A percentile compares a stretch with the other conserved stretches of the same genome.
phyloP scores from a whole-genome alignment of 2,113 vertebrate genomes.

The Limanda limanda region DNA sequence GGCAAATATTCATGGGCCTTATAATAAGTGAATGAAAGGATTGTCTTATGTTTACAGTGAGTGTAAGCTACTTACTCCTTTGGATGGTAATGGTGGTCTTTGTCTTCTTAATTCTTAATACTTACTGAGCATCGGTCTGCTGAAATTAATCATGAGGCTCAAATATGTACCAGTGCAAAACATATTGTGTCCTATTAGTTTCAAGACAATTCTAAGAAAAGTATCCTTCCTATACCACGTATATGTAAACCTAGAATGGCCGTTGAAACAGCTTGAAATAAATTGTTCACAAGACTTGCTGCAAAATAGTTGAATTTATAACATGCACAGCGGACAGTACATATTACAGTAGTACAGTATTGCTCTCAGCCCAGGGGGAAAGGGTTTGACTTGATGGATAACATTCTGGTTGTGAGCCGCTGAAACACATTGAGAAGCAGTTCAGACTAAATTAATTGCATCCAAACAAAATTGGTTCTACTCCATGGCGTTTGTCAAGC shows the following conservation, averaged over 20 bases:
- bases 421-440: neutral
- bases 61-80: conserved; percentile 7
- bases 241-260: too few species aligned
- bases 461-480: neutral
- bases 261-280: too few species aligned
- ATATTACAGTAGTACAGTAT: too few species aligned
- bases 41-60: conserved; percentile 33
- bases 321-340: too few species aligned
- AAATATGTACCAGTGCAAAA: neutral
- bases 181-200: neutral
- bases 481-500: neutral
- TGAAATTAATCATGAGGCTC: conserved; percentile 8
- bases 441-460: neutral
- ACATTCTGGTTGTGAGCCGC: conserved; percentile 5
- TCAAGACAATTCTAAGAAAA: neutral
- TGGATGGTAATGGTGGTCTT: neutral
- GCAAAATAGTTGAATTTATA: too few species aligned
- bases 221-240: neutral
- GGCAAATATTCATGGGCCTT: conserved; percentile 52
- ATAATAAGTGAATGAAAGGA: conserved; percentile 37
- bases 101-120: conserved; percentile 9
- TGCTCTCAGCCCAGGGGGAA: too few species aligned
- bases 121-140: neutral
- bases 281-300: too few species aligned
- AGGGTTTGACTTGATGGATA: neutral